A percentile compares a stretch with the other conserved stretches of the same genome.
Conservation (phyloP, 2,888 invertebrate species). For the Agonopterix subpropinquella region DNA sequence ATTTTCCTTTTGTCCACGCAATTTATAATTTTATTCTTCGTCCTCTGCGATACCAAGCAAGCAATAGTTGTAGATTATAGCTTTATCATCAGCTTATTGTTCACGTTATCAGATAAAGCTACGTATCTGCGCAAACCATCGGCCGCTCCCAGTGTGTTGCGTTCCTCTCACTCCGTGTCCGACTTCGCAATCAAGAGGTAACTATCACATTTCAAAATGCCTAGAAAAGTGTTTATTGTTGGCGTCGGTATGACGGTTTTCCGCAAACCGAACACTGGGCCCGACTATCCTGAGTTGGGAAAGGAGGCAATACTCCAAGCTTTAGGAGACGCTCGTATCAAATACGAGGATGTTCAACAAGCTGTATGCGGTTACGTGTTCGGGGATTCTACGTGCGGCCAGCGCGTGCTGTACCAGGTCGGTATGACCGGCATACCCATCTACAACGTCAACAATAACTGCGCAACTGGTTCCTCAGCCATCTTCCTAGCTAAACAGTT, state of each 20-base stretch:
- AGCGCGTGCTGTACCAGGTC: constrained; percentile 94
- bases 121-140: too few species aligned
- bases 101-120: constrained; percentile 2
- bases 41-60: too few species aligned
- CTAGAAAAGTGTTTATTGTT: constrained; percentile 87
- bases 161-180: constrained; percentile 26
- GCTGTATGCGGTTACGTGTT: constrained; percentile 96
- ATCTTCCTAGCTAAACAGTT: constrained; percentile 93
- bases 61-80: too few species aligned
- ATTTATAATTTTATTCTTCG: too few species aligned
- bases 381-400: constrained; percentile 97
- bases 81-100: too few species aligned
- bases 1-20: too few species aligned
- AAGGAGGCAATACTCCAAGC: constrained; percentile 95
- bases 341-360: constrained; percentile 87
- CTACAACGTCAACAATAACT: constrained; percentile 99
- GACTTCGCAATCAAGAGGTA: constrained; percentile 53
- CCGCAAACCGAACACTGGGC: constrained; percentile 92
- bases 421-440: constrained; percentile 98
- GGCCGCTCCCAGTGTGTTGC: background rate
- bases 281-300: constrained; percentile 97
- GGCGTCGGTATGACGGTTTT: constrained; percentile 99
- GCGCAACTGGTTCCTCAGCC: constrained; percentile 97
- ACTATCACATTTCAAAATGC: constrained; percentile 57
- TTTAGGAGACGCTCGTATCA: constrained; percentile 86